phyloP scores from a whole-genome alignment of 2,888 invertebrate species.

The Tenodera sinensis region DNA sequence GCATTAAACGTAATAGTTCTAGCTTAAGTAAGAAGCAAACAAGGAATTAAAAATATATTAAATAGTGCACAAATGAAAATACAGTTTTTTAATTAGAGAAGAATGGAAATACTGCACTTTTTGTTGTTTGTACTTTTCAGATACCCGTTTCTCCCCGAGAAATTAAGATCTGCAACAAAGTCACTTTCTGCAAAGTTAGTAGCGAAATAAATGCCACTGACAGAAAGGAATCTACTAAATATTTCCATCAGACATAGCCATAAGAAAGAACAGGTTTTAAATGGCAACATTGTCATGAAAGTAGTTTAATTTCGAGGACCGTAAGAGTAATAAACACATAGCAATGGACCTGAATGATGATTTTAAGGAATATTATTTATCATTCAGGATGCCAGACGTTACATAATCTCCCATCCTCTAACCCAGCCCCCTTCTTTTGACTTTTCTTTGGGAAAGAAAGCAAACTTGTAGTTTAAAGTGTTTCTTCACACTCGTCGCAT shows the following conservation, averaged over 20 bases:
- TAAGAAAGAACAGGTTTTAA: neutral
- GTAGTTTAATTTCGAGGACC: neutral
- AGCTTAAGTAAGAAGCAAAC: too few relatives aligned
- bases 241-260: neutral
- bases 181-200: neutral
- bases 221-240: neutral
- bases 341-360: neutral
- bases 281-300: neutral
- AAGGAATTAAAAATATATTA: neutral
- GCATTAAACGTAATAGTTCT: too few relatives aligned
- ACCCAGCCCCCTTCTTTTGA: neutral
- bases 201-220: neutral
- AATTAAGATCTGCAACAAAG: neutral
- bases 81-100: neutral
- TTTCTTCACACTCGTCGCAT: constrained; percentile 14
- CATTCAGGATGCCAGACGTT: neutral
- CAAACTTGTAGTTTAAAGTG: constrained; percentile 9
- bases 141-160: neutral
- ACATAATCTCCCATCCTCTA: neutral
- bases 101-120: too few relatives aligned
- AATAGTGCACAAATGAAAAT: neutral
- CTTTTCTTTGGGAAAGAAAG: constrained; percentile 2
- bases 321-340: neutral
- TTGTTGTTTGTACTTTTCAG: neutral
- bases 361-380: neutral